Conservation (phyloP, 2,797 vertebrate genomes). For the Epinephelus awoara region DNA sequence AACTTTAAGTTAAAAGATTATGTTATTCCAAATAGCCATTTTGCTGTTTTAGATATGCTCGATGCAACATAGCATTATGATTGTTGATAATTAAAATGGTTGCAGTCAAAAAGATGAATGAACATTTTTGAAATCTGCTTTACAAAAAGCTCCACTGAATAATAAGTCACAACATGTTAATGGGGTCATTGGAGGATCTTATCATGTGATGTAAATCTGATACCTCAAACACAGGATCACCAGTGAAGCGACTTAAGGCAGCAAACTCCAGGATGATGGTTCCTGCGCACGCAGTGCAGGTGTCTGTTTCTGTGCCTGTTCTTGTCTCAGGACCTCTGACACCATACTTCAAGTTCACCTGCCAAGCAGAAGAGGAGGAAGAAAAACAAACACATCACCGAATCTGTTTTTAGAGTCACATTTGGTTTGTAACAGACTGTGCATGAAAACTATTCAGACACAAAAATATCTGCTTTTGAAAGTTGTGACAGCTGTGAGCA, state of each 20-base stretch:
- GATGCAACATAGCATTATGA: neutral
- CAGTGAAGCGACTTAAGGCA: constrained; percentile 97
- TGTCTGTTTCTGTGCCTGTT: constrained; percentile 97
- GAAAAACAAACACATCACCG: neutral
- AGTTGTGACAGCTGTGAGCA: constrained; percentile 36
- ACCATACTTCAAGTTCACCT: constrained; percentile 97
- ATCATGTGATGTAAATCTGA: constrained; percentile 25
- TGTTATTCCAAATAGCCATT: neutral
- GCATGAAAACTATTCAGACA: constrained; percentile 32
- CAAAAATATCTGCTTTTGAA: constrained; percentile 23
- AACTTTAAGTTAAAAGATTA: neutral
- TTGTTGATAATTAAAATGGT: neutral
- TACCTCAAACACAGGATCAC: constrained; percentile 97
- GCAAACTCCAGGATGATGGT: constrained; percentile 99
- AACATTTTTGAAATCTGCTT: neutral
- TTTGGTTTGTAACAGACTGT: constrained; percentile 15
- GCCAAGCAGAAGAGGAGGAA: constrained; percentile 25
- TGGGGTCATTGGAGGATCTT: neutral
- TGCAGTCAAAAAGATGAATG: too few relatives aligned
- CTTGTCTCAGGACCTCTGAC: constrained; percentile 94
- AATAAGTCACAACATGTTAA: neutral
- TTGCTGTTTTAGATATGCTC: neutral
- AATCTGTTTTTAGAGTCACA: constrained; percentile 8
- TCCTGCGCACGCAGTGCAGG: constrained; percentile 97
- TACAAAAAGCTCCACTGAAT: neutral